Evolutionary conservation across 2,797 vertebrate species (phyloP).

Genomic region (Sebastes trivittatus): DNA sequence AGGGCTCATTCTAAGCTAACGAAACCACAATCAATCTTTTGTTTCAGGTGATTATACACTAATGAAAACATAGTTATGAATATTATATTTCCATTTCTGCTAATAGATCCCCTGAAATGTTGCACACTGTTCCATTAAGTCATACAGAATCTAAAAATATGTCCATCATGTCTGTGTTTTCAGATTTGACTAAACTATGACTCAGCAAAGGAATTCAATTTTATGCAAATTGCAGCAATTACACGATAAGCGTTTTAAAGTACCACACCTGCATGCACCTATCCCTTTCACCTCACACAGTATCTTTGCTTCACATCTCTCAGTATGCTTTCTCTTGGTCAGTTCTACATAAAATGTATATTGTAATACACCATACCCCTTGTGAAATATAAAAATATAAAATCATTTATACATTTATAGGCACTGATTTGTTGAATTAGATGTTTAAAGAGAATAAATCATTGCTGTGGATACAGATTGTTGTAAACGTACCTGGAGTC

Average conservation of each 20-base stretch:
- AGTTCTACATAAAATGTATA: not conserved
- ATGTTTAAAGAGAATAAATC: not conserved
- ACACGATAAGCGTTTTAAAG: not conserved
- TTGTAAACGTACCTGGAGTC: slow-evolving; percentile 79
- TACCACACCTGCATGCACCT: not conserved
- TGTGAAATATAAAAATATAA: not conserved
- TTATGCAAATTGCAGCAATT: not conserved
- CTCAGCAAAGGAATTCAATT: not conserved
- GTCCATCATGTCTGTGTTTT: not conserved
- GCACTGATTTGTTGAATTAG: not conserved
- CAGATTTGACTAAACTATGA: not conserved
- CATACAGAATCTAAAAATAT: not conserved
- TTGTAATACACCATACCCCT: not conserved
- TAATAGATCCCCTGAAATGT: not conserved
- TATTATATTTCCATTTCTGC: not conserved
- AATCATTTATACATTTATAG: not conserved
- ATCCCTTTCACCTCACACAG: too few relatives aligned
- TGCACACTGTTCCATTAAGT: not conserved
- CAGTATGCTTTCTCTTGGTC: not conserved
- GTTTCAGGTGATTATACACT: not conserved
- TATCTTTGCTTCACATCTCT: not conserved
- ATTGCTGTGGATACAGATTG: not conserved
- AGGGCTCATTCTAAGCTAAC: too few relatives aligned
- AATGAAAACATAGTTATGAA: not conserved
- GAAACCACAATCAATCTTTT: too few relatives aligned